Percentiles rank a stretch among this genome's conserved stretches.
phyloP scores from a whole-genome alignment of 1,140 invertebrate species.

The Magallana ariakensis region DNA sequence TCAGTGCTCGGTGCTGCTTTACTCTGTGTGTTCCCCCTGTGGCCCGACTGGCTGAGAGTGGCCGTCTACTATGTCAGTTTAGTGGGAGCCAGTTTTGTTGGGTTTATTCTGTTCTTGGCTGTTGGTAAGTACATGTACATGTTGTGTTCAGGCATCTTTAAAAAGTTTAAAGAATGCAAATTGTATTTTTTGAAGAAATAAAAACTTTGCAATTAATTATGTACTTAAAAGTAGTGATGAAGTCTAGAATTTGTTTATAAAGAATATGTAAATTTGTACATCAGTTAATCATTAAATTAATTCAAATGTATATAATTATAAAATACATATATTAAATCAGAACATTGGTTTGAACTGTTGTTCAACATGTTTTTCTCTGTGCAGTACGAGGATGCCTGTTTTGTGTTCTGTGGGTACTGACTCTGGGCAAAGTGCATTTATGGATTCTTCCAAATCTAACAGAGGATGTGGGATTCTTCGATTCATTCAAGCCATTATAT shows the following conservation, averaged over 20 bases:
- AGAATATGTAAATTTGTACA: too few species aligned
- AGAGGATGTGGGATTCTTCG: constrained; percentile 99
- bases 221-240: too few species aligned
- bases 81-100: constrained; percentile 94
- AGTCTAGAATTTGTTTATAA: too few species aligned
- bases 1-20: constrained; percentile 93
- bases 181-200: too few species aligned
- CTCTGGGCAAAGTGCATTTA: constrained; percentile 94
- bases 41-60: constrained; percentile 95
- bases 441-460: constrained; percentile 99
- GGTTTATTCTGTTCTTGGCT: constrained; percentile 94
- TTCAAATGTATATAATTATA: too few species aligned
- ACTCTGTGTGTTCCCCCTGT: constrained; percentile 98
- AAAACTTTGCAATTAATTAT: too few species aligned
- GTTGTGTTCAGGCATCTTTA: too few species aligned
- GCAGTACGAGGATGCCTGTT: constrained; percentile 93
- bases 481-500: constrained; percentile 98
- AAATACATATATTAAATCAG: too few species aligned
- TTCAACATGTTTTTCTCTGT: constrained; percentile 61
- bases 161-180: too few species aligned
- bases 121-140: constrained; percentile 81
- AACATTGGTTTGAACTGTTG: too few species aligned
- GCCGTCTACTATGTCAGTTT: constrained; percentile 98
- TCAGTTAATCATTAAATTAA: too few species aligned
- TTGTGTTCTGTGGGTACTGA: constrained; percentile 92